Conservation (phyloP, 2,888 invertebrate genomes). For the Disparrhopalites patrizii region DNA sequence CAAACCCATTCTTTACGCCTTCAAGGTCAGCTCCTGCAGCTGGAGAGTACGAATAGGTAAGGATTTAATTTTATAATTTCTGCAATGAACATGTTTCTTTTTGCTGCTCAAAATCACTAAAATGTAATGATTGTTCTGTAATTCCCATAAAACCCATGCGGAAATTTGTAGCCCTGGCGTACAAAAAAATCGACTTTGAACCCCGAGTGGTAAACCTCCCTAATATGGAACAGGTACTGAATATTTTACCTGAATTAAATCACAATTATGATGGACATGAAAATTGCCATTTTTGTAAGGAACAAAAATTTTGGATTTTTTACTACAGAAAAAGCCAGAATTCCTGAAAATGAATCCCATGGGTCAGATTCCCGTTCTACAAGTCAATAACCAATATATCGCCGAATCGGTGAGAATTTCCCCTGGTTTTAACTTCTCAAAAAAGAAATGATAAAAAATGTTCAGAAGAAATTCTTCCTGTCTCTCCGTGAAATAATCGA, state of each 20-base stretch:
- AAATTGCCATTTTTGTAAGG: no score
- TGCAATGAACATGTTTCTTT: no score
- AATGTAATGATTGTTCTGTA: not conserved
- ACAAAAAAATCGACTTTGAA: not conserved
- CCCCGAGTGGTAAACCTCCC: not conserved
- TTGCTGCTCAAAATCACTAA: no score
- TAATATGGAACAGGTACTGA: not conserved
- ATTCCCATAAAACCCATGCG: no score
- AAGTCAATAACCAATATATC: constrained; percentile 62
- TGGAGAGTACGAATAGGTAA: constrained; percentile 25
- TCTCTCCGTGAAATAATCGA: no score
- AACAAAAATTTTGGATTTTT: no score
- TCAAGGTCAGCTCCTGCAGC: constrained; percentile 13
- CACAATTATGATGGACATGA: not conserved
- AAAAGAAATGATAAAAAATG: no score
- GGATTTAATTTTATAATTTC: no score
- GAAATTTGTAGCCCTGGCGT: constrained; percentile 5
- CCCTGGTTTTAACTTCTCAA: no score
- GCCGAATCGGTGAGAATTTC: constrained; percentile 62
- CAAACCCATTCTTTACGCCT: constrained; percentile 15
- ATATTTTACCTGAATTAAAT: no score
- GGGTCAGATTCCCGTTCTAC: constrained; percentile 88
- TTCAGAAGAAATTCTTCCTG: no score
- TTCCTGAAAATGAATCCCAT: constrained; percentile 76
- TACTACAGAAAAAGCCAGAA: not conserved